Percentiles rank a stretch among this genome's conserved stretches.
These are phyloP conservation scores for Zygothrica quintamaculata DNA, from an alignment of 2,888 invertebrate genomes.

Conservation along the genomic window DNA sequence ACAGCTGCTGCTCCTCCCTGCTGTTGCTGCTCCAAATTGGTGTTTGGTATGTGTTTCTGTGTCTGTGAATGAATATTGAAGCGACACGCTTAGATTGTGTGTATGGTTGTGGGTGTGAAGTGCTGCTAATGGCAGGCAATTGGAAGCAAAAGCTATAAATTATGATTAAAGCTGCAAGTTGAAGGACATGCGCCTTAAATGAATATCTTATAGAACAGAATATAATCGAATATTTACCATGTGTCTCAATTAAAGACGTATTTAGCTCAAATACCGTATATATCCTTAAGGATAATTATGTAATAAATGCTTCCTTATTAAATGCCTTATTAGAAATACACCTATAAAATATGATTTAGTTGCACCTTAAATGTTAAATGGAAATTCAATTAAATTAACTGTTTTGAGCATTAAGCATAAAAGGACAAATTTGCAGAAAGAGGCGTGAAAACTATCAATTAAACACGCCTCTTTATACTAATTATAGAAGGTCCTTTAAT, in stretches of 20 bases:
- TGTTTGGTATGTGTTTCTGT: too few relatives aligned
- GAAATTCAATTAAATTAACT: conserved; percentile 2
- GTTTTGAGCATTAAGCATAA: neutral
- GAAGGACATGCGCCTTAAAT: conserved; percentile 13
- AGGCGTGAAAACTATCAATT: neutral
- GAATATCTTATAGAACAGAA: too few relatives aligned
- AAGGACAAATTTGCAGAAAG: neutral
- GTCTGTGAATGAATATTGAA: neutral
- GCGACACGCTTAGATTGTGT: conserved; percentile 22
- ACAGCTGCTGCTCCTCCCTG: neutral
- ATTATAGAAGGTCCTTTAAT: neutral
- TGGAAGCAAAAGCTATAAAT: conserved; percentile 10
- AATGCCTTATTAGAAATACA: too few relatives aligned
- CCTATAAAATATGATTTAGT: too few relatives aligned
- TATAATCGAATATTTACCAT: too few relatives aligned
- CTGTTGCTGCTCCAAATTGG: too few relatives aligned
- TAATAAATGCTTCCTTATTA: too few relatives aligned
- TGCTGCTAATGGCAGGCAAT: conserved; percentile 43
- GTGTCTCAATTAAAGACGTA: too few relatives aligned
- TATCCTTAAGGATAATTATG: too few relatives aligned
- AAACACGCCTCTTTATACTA: neutral
- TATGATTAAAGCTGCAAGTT: conserved; percentile 24
- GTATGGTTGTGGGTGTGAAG: conserved; percentile 34
- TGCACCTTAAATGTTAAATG: neutral
- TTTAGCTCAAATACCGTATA: too few relatives aligned